Percentiles rank a stretch among this genome's conserved stretches.
phyloP scores from a whole-genome alignment of 2,888 invertebrate genomes.

The Himalopsyche anomala region DNA sequence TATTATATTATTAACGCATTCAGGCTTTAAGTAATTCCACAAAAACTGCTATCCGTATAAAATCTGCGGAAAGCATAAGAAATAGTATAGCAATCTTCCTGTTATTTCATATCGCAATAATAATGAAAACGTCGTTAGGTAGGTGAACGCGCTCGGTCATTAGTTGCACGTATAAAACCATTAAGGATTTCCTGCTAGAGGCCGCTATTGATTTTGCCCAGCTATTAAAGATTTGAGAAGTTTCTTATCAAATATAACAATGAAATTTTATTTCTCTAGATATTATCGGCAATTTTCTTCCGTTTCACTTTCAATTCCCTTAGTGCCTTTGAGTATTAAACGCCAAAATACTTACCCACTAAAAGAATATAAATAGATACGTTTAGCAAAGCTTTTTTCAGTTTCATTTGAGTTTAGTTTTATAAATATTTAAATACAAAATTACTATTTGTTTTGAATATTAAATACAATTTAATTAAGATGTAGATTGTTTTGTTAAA shows the following conservation, averaged over 20 bases:
- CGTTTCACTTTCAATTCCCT: slow-evolving; percentile 26
- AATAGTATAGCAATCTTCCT: slow-evolving; percentile 24
- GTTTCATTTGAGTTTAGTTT: too few species aligned
- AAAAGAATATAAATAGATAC: too few species aligned
- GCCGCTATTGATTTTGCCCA: slow-evolving; percentile 55
- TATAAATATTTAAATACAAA: too few species aligned
- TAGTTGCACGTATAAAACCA: slow-evolving; percentile 57
- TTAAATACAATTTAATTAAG: too few species aligned
- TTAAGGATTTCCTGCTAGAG: slow-evolving; percentile 58
- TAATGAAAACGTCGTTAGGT: slow-evolving; percentile 42
- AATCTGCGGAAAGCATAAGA: neutral
- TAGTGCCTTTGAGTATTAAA: too few species aligned
- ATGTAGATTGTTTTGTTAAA: too few species aligned
- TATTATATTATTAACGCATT: too few species aligned
- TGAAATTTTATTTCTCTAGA: slow-evolving; percentile 38
- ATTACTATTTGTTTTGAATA: too few species aligned
- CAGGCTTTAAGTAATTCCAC: too few species aligned
- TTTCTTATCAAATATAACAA: slow-evolving; percentile 43
- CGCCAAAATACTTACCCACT: too few species aligned
- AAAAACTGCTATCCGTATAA: too few species aligned
- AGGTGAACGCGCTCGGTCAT: slow-evolving; percentile 24
- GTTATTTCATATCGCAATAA: slow-evolving; percentile 35
- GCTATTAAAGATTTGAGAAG: slow-evolving; percentile 37
- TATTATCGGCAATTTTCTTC: slow-evolving; percentile 26
- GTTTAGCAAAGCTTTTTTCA: too few species aligned